Evolutionary conservation across 2,888 invertebrate genomes (phyloP).

Genomic region (Cactoblastis cactorum): DNA sequence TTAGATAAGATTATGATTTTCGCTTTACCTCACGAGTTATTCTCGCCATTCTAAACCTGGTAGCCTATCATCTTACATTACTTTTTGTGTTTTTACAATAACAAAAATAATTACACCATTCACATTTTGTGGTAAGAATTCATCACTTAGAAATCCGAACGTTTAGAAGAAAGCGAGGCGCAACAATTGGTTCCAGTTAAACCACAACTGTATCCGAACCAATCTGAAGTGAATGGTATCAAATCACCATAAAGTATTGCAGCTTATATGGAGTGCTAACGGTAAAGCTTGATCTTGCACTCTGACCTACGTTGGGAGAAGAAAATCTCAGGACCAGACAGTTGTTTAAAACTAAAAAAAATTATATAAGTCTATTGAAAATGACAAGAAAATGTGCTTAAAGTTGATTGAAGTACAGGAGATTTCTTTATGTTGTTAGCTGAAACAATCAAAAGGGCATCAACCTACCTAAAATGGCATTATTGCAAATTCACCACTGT

Average conservation of each 20-base stretch:
- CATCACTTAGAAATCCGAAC: neutral
- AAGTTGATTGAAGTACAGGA: no score
- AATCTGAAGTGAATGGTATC: constrained; percentile 73
- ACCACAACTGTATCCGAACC: constrained; percentile 45
- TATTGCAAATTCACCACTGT: no score
- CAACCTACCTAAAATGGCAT: no score
- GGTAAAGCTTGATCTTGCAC: constrained; percentile 42
- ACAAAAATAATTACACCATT: neutral
- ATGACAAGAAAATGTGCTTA: no score
- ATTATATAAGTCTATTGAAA: no score
- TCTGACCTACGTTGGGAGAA: constrained; percentile 35
- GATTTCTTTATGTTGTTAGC: no score
- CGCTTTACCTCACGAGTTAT: no score
- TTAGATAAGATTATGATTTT: no score
- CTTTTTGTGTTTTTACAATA: neutral
- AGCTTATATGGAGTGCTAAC: constrained; percentile 60
- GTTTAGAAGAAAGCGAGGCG: constrained; percentile 4
- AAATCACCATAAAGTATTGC: constrained; percentile 74
- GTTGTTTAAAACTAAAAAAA: neutral
- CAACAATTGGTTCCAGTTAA: constrained; percentile 18
- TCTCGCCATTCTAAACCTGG: no score
- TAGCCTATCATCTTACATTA: neutral
- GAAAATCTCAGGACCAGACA: neutral
- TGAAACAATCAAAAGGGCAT: no score
- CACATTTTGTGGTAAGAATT: constrained; percentile 1